Percentiles rank a stretch among this genome's conserved stretches.
These are phyloP conservation scores for Synanthedon andrenaeformis DNA, from an alignment of 2,888 invertebrate species.

Conservation along the genomic window DNA sequence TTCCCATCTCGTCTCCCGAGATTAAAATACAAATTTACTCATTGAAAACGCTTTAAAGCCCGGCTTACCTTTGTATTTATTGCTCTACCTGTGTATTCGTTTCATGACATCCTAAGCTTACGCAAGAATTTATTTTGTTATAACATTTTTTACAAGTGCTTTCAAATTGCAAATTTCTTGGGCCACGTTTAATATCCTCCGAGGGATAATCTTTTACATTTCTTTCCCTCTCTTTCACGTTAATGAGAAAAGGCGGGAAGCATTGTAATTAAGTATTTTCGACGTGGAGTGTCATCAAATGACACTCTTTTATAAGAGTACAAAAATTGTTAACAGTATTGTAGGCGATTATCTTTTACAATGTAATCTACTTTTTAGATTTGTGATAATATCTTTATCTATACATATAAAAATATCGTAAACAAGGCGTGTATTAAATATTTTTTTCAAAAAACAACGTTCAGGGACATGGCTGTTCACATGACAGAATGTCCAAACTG, in stretches of 20 bases:
- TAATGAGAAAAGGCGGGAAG: background rate
- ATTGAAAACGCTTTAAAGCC: conserved; percentile 46
- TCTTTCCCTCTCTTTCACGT: background rate
- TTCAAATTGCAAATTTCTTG: background rate
- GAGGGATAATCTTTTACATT: background rate
- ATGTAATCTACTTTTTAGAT: too few relatives aligned
- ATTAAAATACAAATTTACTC: conserved; percentile 58
- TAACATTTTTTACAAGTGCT: conserved; percentile 1
- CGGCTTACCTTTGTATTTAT: conserved; percentile 41
- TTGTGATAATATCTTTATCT: too few relatives aligned
- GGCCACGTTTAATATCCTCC: background rate
- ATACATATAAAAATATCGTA: too few relatives aligned
- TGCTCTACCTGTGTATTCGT: conserved; percentile 3
- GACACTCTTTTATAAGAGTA: too few relatives aligned
- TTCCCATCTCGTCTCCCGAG: conserved; percentile 18
- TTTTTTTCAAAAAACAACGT: too few relatives aligned
- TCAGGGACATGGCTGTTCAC: too few relatives aligned
- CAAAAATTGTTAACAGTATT: too few relatives aligned
- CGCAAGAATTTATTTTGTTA: background rate
- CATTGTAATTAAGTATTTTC: background rate
- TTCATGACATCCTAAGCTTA: conserved; percentile 1
- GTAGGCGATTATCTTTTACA: too few relatives aligned
- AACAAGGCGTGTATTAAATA: too few relatives aligned
- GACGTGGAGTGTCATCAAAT: too few relatives aligned
- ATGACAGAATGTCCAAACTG: too few relatives aligned